These are phyloP conservation scores for Phalacrocorax carbo DNA, from an alignment of 2,113 vertebrate genomes.

Conservation along the genomic window DNA sequence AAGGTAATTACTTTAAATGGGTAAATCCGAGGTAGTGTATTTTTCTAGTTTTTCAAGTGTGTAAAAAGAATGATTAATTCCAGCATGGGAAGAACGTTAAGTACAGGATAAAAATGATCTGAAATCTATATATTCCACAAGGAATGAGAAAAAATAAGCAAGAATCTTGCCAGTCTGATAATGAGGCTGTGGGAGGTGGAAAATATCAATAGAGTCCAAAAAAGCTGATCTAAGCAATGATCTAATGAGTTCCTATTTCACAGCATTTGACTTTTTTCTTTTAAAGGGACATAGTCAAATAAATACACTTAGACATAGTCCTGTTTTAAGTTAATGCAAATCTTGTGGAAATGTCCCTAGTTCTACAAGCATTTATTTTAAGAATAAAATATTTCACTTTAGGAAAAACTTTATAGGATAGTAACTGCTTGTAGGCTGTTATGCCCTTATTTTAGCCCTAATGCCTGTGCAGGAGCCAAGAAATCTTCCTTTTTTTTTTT, in stretches of 20 bases:
- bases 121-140: constrained; percentile 15
- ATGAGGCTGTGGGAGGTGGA: constrained; percentile 10
- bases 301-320: background rate
- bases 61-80: background rate
- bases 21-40: background rate
- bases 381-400: background rate
- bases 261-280: background rate
- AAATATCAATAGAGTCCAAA: constrained; percentile 44
- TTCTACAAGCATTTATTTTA: background rate
- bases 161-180: constrained; percentile 7
- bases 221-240: constrained; percentile 44
- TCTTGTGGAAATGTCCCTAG: background rate
- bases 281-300: background rate
- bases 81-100: background rate
- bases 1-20: background rate
- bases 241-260: constrained; percentile 18
- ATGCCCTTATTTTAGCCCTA: background rate
- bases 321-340: background rate
- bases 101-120: background rate
- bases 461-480: background rate
- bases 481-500: background rate
- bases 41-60: background rate
- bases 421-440: background rate
- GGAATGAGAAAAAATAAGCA: constrained; percentile 18
- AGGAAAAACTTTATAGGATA: background rate